Base-by-base conservation (phyloP, 2,888 invertebrate species). In the Trichogramma dendrolimi region DNA sequence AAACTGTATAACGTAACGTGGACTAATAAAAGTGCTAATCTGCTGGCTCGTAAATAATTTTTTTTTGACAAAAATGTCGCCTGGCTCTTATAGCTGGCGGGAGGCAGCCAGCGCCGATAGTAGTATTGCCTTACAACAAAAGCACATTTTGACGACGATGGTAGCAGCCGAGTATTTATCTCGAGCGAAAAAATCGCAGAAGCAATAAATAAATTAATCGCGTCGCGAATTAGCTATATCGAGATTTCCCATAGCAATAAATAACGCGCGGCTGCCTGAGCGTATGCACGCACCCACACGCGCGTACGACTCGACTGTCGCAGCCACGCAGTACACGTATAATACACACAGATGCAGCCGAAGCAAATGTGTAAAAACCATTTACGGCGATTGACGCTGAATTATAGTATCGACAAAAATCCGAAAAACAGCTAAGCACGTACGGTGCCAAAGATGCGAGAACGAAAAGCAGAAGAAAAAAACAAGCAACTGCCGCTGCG, bases 181-280 rank as follows among this genome's bases (percentile, higher is more conserved):
- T n/a, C 27, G 48, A 6, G 8, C 6, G 55, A 62, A 39, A 38
- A 39, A 53, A 42, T 51, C 11, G 51, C 53, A 44, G 43, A 43
- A 57, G 43, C 50, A 61, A 58, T 58, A 55, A 61, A 64, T 64
- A 64, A 61, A 61, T 64, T 64, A 58, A 56, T 61, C 56, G 55
- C 58, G 27, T 27, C 27, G 56, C 55, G 60, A 61, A 56, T 60
- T 58, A 59, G 52, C 55, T 49, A 49, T 44, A 47, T 44, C 10
- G 46, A 27, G 27, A 27, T 27, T n/a, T 6, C 38, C 44, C 43
- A 38, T n/a, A 8, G 44, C 44, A 40, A 58, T 61, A 58, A 56
- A 58, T 58, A 64, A 41, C 49, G 27, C 27, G 3, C 27, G 27
- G 27, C 27, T 27, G 27, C 2, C 27, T 2, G 27, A 27, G 2